Base-by-base conservation (phyloP, 2,113 vertebrate species). In the Anolis carolinensis region DNA sequence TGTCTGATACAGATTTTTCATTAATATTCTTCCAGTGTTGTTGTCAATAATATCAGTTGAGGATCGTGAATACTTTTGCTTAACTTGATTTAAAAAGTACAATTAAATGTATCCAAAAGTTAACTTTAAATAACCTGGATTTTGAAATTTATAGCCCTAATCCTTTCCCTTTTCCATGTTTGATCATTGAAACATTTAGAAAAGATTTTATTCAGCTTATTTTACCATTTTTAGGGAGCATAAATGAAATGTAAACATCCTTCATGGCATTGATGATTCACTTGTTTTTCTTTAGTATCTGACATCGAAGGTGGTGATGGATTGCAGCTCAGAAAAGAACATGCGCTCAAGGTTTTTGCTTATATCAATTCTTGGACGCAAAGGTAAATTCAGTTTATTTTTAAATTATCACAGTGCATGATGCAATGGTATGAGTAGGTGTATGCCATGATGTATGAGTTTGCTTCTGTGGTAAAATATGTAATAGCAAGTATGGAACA, bases 331-430 rank as follows among this genome's bases (percentile, higher is more conserved):
- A 98, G 98, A 97, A 99, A 99, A 94, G 98, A 99, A 94, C 98
- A 99, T 97, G 98, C 98, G 88, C 97, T 99, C 95, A 98, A 98
- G 95, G 98, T 99, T 94, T 97, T 99, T 97, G 97, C 97, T 95
- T 99, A 99, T 97, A 99, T 99, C 97, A 98, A 97, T 97, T 99
- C 98, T 92, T 99, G 99, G 99, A 98, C 98, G 4, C 99, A 99
- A 96, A 99, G 99, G 98, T 99, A 97, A 96, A 62, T 89, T 86
- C 77, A 14, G 14, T 50, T 84, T 7, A 32, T 76, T 82, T 77
- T 72, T 86, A 44, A 82, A 50, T 84, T 55, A 48, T 84, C 75
- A 48, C 23, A 70, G 21, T 79, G 52, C 20, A 70, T 55, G 21
- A 55, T 70, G 32, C 8, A 55, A 55, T 23, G 77, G 8, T 25